Base-by-base conservation (phyloP, 1,140 invertebrate species). In the Kradibia gibbosae region DNA sequence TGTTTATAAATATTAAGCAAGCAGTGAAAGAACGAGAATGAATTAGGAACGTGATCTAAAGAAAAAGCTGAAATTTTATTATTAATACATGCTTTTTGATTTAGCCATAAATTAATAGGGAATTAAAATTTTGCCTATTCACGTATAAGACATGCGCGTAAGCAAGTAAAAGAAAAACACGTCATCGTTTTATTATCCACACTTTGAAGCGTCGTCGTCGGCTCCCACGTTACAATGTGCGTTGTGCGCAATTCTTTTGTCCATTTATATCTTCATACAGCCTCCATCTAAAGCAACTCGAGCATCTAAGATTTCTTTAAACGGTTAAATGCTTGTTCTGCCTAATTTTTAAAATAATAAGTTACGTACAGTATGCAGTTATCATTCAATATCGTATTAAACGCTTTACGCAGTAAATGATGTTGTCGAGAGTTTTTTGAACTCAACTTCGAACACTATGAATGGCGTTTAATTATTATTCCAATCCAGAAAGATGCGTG, bases 161-260 rank as follows among this genome's bases (percentile, higher is more conserved):
- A 50, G 45, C 71, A 48, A 48, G 25, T 0, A 50, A 45, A 73
- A 73, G n/a, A 39, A 36, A 74, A 73, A 31, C 60, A 31, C 72
- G 72, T 81, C 72, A 81, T 75, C 60, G n/a, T 53, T 81, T 74
- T 50, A 80, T 55, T 81, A 62, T 28, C 55, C 31, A 72, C 53
- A 39, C 36, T 79, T 60, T 22, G 70, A 22, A 25, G 22, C 57
- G 71, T 75, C 77, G 60, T 67, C 60, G 45, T n/a, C 17, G 17
- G n/a, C 72, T 81, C 79, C 79, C 72, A 81, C 79, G 79, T 81
- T 75, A 45, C 67, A 81, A 55, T 74, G 48, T 50, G 71, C 78
- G 60, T 74, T 74, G 71, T 60, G 31, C 42, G 78, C 57, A n/a
- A 72, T 53, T 72, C 20, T 45, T 45, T 62, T 70, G 20, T 3